Evolutionary conservation across 92 coral and sea anemone species (phyloP), one percentile per base, ranked within the genome.

Genomic region (Umimayanthus chanpuru): DNA sequence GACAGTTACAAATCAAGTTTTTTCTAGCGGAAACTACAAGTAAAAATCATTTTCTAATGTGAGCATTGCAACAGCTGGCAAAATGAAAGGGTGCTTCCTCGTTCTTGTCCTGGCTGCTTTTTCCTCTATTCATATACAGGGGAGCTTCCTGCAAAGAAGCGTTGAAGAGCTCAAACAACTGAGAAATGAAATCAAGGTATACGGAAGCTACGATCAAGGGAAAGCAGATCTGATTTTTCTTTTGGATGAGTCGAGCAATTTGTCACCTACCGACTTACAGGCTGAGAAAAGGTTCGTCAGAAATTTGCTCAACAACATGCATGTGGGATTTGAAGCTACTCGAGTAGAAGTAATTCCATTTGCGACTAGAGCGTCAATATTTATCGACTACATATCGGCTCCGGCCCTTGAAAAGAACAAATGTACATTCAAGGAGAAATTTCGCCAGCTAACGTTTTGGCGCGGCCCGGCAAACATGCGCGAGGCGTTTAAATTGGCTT

Each of bases 341-440:
- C 68, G 98, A 12, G 94, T 95, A 3, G 96, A 95, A 72, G 92
- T 95, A n/a, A 93, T 95, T 40, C 96, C 98, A 14, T 95, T 95
- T 81, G 88, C 91, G 29, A 3, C 10, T 0, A 0, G 73, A 0
- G 96, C 96, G 23, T n/a, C 40, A 38, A 82, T 85, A 25, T 92
- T 28, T 79, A 91, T 95, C 73, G 87, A 84, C 72, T 94, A 91
- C 64, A 91, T 94, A 74, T 94, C 98, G 11, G 43, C 18, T 0
- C 92, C 93, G 2, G 44, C 61, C 0, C 20, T 32, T 5, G 41
- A 74, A 0, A 90, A 93, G 73, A 92, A 88, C 90, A 95, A 95
- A 78, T 95, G 98, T 81, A 85, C 89, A 12, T 92, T 95, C 81
- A 93, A 93, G 87, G 93, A 92, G 50, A 88, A 43, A 71, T 95